Conservation (phyloP, 2,797 vertebrate genomes). For the Sebastolobus alascanus region DNA sequence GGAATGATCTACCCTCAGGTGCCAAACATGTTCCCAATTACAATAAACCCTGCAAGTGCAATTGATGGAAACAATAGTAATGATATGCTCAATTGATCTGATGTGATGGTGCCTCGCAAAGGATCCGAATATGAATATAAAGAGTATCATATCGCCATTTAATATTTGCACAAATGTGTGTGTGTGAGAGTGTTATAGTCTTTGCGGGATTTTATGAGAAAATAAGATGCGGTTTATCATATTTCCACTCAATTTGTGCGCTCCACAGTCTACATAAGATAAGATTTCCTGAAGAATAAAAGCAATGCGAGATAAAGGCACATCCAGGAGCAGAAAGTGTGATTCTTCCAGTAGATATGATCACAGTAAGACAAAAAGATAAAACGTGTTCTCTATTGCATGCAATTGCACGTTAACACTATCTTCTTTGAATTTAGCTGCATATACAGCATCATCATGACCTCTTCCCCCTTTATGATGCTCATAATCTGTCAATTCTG, state of each 20-base stretch:
- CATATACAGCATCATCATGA: background rate
- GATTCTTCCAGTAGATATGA: conserved; percentile 34
- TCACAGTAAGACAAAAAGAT: conserved; percentile 21
- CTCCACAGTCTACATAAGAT: conserved; percentile 41
- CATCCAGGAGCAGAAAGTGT: conserved; percentile 16
- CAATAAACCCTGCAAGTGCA: conserved; percentile 55
- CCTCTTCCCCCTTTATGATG: background rate
- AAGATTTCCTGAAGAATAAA: conserved; percentile 43
- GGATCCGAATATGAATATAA: conserved; percentile 35
- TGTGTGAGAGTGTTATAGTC: conserved; percentile 15
- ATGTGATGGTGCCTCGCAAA: conserved; percentile 32
- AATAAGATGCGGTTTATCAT: conserved; percentile 27
- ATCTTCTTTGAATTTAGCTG: background rate
- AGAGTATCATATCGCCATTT: conserved; percentile 35
- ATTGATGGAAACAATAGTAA: conserved; percentile 56
- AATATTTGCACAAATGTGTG: conserved; percentile 36
- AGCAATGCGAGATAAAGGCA: conserved; percentile 28
- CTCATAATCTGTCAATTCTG: conserved; percentile 17
- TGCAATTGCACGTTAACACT: background rate
- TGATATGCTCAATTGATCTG: conserved; percentile 70
- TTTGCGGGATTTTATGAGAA: conserved; percentile 25
- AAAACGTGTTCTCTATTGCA: background rate
- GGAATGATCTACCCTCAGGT: conserved; percentile 51
- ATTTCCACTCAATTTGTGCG: conserved; percentile 47
- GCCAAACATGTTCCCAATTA: conserved; percentile 64